These are phyloP conservation scores for Plodia interpunctella DNA, from an alignment of 1,140 invertebrate genomes.

Conservation along the genomic window DNA sequence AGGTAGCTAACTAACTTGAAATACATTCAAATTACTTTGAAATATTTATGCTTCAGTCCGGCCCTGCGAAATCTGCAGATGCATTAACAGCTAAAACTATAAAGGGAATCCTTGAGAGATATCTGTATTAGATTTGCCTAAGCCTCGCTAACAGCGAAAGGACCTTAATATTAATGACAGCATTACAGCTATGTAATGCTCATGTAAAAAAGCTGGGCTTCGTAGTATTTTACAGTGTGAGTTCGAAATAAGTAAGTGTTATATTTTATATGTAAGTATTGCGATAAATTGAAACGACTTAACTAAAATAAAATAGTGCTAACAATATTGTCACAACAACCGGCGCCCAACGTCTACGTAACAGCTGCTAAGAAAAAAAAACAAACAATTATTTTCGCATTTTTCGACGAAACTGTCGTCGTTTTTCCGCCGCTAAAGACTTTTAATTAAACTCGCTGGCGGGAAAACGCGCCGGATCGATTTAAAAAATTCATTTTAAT, in stretches of 20 bases:
- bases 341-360: background rate
- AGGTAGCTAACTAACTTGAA: background rate
- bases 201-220: too few species aligned
- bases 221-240: too few species aligned
- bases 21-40: background rate
- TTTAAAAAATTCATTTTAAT: slow-evolving; percentile 3
- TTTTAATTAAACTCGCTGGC: slow-evolving; percentile 1
- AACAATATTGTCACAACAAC: background rate
- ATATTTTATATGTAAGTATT: too few species aligned
- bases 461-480: background rate
- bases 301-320: too few species aligned
- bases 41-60: background rate
- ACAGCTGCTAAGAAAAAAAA: background rate
- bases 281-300: too few species aligned
- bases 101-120: slow-evolving; percentile 26
- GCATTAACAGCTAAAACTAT: slow-evolving; percentile 19
- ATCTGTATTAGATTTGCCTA: slow-evolving; percentile 15
- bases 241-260: too few species aligned
- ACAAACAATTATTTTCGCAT: background rate
- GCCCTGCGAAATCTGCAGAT: slow-evolving; percentile 17
- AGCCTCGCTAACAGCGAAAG: background rate
- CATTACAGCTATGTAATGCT: too few species aligned
- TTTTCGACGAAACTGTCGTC: background rate
- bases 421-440: background rate
- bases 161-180: too few species aligned